phyloP scores from a whole-genome alignment of 1,140 invertebrate genomes.

The Drosophila quadrilineata region DNA sequence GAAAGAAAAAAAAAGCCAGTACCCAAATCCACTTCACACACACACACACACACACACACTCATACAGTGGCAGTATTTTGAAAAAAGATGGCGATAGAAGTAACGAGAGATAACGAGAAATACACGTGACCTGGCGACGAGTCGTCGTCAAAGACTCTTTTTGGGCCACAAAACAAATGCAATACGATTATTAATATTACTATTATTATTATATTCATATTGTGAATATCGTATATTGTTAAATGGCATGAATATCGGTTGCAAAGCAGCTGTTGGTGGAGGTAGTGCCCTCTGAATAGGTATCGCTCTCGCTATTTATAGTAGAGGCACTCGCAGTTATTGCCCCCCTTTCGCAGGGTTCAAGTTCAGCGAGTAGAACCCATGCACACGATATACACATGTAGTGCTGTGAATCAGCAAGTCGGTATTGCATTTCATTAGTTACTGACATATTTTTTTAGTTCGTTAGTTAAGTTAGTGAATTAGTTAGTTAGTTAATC shows the following conservation, averaged over 20 bases:
- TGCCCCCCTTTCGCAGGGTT: conserved; percentile 16
- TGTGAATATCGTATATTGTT: too few species aligned
- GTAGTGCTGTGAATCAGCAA: conserved; percentile 9
- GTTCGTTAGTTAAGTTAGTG: neutral
- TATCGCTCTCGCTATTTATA: conserved; percentile 20
- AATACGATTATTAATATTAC: too few species aligned
- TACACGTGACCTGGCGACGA: conserved; percentile 53
- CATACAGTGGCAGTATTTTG: neutral
- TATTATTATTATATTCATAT: too few species aligned
- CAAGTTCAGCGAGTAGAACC: conserved; percentile 34
- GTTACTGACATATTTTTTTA: too few species aligned
- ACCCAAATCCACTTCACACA: conserved; percentile 23
- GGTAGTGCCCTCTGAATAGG: conserved; percentile 19
- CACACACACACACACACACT: conserved; percentile 6
- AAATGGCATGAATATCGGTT: too few species aligned
- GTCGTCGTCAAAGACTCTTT: conserved; percentile 2
- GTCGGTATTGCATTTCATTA: conserved; percentile 23
- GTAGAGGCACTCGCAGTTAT: conserved; percentile 13
- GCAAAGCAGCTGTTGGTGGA: conserved; percentile 21
- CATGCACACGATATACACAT: too few species aligned
- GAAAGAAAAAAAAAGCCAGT: conserved; percentile 35
- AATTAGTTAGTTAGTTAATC: conserved; percentile 11
- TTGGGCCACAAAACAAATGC: neutral
- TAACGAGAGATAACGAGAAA: neutral
- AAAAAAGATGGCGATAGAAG: neutral